These are phyloP conservation scores for Eupithecia insigniata DNA, from an alignment of 2,888 invertebrate genomes.

Conservation along the genomic window DNA sequence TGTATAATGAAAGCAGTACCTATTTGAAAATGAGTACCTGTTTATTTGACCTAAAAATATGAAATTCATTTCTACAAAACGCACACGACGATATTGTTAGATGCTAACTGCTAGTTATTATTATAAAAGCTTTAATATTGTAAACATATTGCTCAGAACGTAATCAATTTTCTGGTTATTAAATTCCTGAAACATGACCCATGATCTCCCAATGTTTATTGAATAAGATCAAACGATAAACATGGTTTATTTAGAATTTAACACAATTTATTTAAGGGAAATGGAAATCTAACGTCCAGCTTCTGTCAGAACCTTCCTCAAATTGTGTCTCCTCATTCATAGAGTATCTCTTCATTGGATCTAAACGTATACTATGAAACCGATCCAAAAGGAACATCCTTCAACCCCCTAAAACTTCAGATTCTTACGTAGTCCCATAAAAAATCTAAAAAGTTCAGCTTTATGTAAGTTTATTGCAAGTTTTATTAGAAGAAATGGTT, in stretches of 20 bases:
- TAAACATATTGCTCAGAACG: not conserved
- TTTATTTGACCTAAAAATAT: no score
- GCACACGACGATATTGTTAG: no score
- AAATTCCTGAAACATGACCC: not conserved
- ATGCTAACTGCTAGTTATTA: no score
- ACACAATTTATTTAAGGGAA: no score
- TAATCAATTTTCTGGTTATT: not conserved
- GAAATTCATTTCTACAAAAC: no score
- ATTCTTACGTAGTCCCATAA: constrained; percentile 22
- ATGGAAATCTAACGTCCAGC: no score
- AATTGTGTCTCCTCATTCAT: no score
- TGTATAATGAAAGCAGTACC: no score
- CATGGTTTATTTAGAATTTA: not conserved
- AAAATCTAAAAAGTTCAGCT: constrained; percentile 32
- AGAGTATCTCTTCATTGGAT: not conserved
- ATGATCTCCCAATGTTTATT: not conserved
- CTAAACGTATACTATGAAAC: not conserved
- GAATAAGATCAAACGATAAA: not conserved
- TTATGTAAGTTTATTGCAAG: constrained; percentile 46
- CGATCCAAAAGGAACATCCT: not conserved
- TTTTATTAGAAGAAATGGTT: constrained; percentile 48
- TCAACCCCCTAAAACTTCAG: not conserved
- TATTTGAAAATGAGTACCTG: no score
- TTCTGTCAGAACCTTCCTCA: not conserved
- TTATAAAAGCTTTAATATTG: not conserved